Base-by-base conservation (phyloP, 2,797 vertebrate species). In the Platyrinchus mystaceus region DNA sequence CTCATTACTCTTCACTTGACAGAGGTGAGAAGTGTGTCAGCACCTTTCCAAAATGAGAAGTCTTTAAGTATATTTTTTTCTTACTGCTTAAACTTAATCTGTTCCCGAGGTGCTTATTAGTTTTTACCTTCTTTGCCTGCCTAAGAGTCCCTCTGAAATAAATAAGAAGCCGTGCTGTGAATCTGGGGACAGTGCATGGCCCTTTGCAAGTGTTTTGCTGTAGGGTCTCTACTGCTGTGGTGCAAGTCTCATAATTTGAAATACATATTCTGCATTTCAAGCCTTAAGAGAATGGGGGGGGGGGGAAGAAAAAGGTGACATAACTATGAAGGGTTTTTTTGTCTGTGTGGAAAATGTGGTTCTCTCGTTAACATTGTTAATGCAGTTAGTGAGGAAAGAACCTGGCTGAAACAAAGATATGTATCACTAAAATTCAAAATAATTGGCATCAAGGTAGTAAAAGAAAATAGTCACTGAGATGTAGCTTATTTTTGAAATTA, bases 11-110 rank as follows among this genome's bases (percentile, higher is more conserved):
- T 55, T 77, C 46, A 30, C 32, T 75, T 90, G 63, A 58, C 55
- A 79, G 91, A 92, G 75, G 53, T 92, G 78, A 90, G 81, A 94
- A 93, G 32, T 55, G 37, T 95, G 67, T 95, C 94, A 84, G 78
- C 76, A 87, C 75, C 78, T 91, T 58, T 50, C 58, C 46, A 39
- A 50, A 71, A 83, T n/a, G 37, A 71, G 44, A 89, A 87, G 14
- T 76, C 50, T 87, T 93, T 84, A 56, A 28, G 8, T 76, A 3
- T 68, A 8, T 62, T 68, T 92, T 88, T 78, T 77, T 52, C 24
- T 59, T 43, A 55, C 37, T 87, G 55, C 14, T 87, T 86, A 52
- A 73, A 87, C 22, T 47, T 92, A 64, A 83, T 94, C n/a, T 78
- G 12, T 86, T 89, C 50, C 71, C 37, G 8, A 43, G 66, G 23